Percentiles rank a stretch among this genome's conserved stretches.
Conservation (phyloP, 2,113 vertebrate genomes). For the Dolichotis patagonum region DNA sequence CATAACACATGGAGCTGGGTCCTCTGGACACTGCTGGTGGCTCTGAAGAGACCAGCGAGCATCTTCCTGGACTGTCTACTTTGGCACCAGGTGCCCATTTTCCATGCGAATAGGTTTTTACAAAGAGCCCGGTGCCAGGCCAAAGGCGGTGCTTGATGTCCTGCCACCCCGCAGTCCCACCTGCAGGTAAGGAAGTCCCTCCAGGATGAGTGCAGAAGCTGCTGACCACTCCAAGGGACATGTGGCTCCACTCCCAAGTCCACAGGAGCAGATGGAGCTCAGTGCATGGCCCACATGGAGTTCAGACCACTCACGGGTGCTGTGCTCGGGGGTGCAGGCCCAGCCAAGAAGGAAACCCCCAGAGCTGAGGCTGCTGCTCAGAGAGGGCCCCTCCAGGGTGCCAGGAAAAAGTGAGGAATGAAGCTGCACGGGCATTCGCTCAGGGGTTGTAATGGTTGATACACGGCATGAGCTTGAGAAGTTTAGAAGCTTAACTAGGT, state of each 20-base stretch:
- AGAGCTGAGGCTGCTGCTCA: neutral
- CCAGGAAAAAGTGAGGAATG: neutral
- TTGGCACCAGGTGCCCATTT: neutral
- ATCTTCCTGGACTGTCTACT: neutral
- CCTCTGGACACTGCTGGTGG: neutral
- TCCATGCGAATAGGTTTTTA: neutral
- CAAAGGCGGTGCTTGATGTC: neutral
- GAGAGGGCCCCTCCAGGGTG: neutral
- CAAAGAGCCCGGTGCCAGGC: neutral
- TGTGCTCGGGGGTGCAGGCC: neutral
- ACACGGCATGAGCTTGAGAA: neutral
- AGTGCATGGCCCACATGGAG: neutral
- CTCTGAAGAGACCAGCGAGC: neutral
- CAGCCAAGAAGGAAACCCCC: neutral
- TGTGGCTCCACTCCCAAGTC: neutral
- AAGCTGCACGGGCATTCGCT: neutral
- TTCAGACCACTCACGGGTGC: neutral
- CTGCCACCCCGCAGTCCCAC: neutral
- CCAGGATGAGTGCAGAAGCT: neutral
- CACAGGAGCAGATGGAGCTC: neutral
- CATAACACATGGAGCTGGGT: neutral
- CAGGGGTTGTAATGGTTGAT: no score
- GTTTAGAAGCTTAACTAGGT: neutral
- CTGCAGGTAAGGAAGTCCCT: neutral
- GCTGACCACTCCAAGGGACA: neutral